Evolutionary conservation across 2,113 vertebrate species (phyloP), one percentile per base, ranked within the genome.

Genomic region (Bos indicus): DNA sequence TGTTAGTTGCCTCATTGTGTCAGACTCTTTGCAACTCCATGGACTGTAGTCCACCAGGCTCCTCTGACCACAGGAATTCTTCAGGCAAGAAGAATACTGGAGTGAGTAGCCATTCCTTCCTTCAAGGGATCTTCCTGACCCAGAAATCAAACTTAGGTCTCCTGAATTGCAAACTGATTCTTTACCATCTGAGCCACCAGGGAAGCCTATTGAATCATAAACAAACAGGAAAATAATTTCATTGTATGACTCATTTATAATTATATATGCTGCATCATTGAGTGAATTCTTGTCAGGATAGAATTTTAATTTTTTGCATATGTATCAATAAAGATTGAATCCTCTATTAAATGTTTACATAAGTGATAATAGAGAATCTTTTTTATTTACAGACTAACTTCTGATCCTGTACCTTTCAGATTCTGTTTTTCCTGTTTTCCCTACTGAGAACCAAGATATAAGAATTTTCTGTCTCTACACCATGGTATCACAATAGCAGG

Each of bases 251-350:
- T 86, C 9, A 86, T 40, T 71, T 93, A 43, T 16, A 48, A 52
- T 86, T 92, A 17, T 7, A 57, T 15, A 30, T 28, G 25, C 6
- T 91, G 8, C 2, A 43, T 82, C 93, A 88, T 13, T 86, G 36
- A 89, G 6, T 8, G 43, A 52, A 94, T 62, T 71, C 33, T 17
- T 43, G 3, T 26, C n/a, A 77, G 80, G 9, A 36, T 52, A 51
- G 26, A 40, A 57, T 64, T n/a, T 95, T 86, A 33, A 83, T 82
- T 95, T 95, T 90, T 92, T 94, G 43, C 89, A 4, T 64, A 89
- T n/a, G 4, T 88, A 36, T 67, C 36, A 71, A 7, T 28, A 12
- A 81, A 88, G 56, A 78, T 43, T 52, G 1, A 93, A 88, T 84
- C 26, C 0, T 77, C 23, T 25, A 13, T 87, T 94, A 60, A 25